A percentile compares a stretch with the other conserved stretches of the same genome.
Evolutionary conservation across 1,140 invertebrate genomes (phyloP).

Genomic region (Diploscapter pachys): DNA sequence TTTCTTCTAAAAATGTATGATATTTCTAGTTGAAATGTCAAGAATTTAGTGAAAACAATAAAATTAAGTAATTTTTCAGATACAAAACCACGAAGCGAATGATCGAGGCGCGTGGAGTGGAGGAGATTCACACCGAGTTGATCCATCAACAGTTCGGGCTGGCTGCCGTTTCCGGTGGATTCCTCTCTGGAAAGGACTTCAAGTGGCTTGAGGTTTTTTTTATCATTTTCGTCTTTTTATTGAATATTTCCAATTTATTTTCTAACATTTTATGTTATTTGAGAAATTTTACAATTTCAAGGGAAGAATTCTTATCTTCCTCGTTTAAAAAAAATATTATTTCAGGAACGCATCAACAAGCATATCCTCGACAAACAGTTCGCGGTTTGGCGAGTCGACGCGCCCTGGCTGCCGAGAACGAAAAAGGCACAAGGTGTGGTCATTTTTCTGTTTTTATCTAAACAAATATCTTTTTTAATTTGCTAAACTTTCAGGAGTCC

Average conservation of each 20-base stretch:
- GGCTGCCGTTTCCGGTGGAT: conserved; percentile 50
- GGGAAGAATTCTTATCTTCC: no score
- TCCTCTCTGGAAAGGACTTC: conserved; percentile 50
- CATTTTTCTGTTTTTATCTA: background rate
- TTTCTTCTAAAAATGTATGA: no score
- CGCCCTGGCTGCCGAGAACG: conserved; percentile 89
- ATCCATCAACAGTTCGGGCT: conserved; percentile 56
- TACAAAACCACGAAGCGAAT: conserved; percentile 45
- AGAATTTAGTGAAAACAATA: no score
- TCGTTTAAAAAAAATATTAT: background rate
- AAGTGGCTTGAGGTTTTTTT: conserved; percentile 46
- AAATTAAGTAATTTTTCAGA: conserved; percentile 5
- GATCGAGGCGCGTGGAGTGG: conserved; percentile 55
- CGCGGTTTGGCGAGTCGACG: conserved; percentile 87
- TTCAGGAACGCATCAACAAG: conserved; percentile 54
- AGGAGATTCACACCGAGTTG: conserved; percentile 52
- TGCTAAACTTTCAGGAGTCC: conserved; percentile 66
- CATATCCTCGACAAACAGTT: conserved; percentile 61
- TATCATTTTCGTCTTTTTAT: conserved; percentile 7
- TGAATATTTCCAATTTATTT: no score
- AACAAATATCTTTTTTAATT: background rate
- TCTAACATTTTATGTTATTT: no score
- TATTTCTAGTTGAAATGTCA: no score
- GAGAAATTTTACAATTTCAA: no score
- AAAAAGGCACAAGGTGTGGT: conserved; percentile 67